Conservation (phyloP, 2,888 invertebrate genomes). For the Pycnomerus fuliginosus region DNA sequence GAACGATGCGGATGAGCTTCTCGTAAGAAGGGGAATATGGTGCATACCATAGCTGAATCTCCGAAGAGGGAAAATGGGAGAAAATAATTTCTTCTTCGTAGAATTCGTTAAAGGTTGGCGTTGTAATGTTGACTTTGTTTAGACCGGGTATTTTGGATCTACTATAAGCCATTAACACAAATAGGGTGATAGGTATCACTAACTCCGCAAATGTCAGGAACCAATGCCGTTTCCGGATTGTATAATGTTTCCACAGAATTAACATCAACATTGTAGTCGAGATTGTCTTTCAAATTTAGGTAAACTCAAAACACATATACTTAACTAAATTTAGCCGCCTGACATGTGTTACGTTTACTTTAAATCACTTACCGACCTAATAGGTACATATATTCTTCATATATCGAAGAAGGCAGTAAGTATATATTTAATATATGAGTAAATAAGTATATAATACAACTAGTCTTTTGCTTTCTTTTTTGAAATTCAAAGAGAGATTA, state of each 20-base stretch:
- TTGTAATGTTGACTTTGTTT: conserved; percentile 39
- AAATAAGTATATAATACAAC: no score
- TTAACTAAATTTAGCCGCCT: no score
- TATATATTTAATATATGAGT: no score
- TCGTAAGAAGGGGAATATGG: conserved; percentile 40
- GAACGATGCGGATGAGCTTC: conserved; percentile 40
- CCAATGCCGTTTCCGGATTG: conserved; percentile 48
- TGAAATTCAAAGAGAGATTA: no score
- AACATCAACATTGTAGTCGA: no score
- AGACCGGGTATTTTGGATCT: conserved; percentile 42
- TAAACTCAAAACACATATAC: no score
- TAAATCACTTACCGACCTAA: no score
- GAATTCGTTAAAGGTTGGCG: conserved; percentile 36
- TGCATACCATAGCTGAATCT: conserved; percentile 38
- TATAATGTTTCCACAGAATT: conserved; percentile 48
- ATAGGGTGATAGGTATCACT: conserved; percentile 44
- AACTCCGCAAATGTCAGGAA: conserved; percentile 44
- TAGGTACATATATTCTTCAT: no score
- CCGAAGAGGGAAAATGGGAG: conserved; percentile 21
- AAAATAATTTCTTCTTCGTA: conserved; percentile 18
- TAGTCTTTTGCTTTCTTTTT: no score
- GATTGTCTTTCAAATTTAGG: no score
- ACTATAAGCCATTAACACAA: conserved; percentile 45
- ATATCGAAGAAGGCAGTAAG: no score
- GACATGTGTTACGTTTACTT: no score